Evolutionary conservation across 1,140 invertebrate genomes (phyloP).

Genomic region (Semibalanus balanoides): DNA sequence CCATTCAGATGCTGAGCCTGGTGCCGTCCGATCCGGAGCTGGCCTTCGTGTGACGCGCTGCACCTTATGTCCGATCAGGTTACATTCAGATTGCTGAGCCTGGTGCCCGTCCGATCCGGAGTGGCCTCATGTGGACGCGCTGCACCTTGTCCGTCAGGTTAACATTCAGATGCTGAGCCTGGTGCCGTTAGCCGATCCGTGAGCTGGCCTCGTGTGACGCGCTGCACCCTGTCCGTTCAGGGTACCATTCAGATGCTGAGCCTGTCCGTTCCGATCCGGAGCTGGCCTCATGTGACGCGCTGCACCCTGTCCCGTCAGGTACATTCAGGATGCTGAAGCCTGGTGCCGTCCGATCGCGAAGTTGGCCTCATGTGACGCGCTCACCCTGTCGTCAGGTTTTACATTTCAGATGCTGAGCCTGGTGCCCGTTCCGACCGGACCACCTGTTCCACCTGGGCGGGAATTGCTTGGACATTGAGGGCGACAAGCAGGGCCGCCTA

Average conservation of each 20-base stretch:
- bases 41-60: too few relatives aligned
- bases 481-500: slow-evolving; percentile 75
- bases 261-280: not conserved
- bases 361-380: too few relatives aligned
- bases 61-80: too few relatives aligned
- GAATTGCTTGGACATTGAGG: slow-evolving; percentile 59
- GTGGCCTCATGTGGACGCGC: too few relatives aligned
- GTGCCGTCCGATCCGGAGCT: too few relatives aligned
- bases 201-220: too few relatives aligned
- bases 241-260: slow-evolving; percentile 15
- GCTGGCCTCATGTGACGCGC: too few relatives aligned
- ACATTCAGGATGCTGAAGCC: slow-evolving; percentile 67
- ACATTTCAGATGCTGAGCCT: slow-evolving; percentile 56
- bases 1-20: too few relatives aligned
- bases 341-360: slow-evolving; percentile 76
- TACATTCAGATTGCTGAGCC: too few relatives aligned
- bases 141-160: too few relatives aligned
- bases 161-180: slow-evolving; percentile 70
- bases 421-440: slow-evolving; percentile 65
- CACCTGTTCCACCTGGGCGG: slow-evolving; percentile 68
- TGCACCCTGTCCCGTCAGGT: slow-evolving; percentile 37
- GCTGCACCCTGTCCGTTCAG: not conserved
- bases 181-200: slow-evolving; percentile 72
- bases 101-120: too few relatives aligned
- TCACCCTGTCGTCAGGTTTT: too few relatives aligned